Conservation (phyloP, 2,113 vertebrate genomes). For the Cygnus atratus region DNA sequence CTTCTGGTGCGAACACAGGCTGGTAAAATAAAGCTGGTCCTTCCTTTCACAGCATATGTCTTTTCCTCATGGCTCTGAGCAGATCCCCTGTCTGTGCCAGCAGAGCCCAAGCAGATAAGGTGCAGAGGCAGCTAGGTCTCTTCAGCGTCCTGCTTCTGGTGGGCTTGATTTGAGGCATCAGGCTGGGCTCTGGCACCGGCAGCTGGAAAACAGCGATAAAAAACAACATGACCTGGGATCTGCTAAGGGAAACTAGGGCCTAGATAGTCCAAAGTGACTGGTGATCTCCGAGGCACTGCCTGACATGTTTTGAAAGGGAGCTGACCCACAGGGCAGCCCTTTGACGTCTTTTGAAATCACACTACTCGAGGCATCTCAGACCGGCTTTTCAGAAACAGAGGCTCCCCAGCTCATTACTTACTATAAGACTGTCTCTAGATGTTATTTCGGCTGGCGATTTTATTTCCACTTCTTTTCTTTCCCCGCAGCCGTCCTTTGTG, state of each 20-base stretch:
- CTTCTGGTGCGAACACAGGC: slow-evolving; percentile 50
- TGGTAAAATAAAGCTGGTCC: slow-evolving; percentile 63
- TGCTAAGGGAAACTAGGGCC: neutral
- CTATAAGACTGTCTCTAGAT: slow-evolving; percentile 5
- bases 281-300: neutral
- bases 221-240: neutral
- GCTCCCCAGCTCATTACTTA: neutral
- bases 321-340: neutral
- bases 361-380: neutral
- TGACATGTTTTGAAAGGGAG: neutral
- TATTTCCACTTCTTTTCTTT: neutral
- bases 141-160: slow-evolving; percentile 30
- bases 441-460: slow-evolving; percentile 22
- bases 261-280: no score
- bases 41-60: slow-evolving; percentile 49
- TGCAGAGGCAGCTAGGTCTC: neutral
- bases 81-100: slow-evolving; percentile 31
- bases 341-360: neutral
- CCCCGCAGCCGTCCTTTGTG: neutral
- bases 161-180: slow-evolving; percentile 6
- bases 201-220: neutral
- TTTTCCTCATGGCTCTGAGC: slow-evolving; percentile 42
- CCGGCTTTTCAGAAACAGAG: neutral
- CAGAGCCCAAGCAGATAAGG: neutral
- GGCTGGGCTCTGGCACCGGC: neutral